Evolutionary conservation across 2,888 invertebrate genomes (phyloP).

Genomic region (Chrysodeixis includens): DNA sequence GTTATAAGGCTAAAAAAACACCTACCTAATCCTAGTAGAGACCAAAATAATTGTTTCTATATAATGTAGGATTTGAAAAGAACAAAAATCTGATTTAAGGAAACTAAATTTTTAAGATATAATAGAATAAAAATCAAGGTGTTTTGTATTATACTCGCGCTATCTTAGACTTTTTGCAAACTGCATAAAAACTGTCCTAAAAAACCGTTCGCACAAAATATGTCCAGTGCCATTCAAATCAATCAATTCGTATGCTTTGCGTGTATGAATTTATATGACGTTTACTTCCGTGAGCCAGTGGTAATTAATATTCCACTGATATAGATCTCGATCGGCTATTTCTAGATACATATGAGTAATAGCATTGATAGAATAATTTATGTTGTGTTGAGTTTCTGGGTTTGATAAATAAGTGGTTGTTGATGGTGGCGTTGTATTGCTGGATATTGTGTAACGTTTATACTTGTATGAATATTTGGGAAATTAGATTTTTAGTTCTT

Average conservation of each 20-base stretch:
- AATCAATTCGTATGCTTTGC: slow-evolving; percentile 54
- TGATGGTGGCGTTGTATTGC: neutral
- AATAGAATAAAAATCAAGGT: too few species aligned
- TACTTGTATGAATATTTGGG: too few species aligned
- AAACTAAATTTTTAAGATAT: too few species aligned
- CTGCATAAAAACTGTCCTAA: slow-evolving; percentile 16
- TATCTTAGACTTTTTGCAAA: too few species aligned
- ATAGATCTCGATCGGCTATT: slow-evolving; percentile 49
- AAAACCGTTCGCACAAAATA: slow-evolving; percentile 43
- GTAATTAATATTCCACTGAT: slow-evolving; percentile 52
- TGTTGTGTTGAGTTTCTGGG: slow-evolving; percentile 24
- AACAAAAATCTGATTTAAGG: neutral
- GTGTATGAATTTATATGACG: slow-evolving; percentile 57
- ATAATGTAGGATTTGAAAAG: too few species aligned
- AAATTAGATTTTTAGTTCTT: too few species aligned
- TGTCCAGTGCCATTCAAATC: slow-evolving; percentile 51
- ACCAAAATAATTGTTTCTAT: too few species aligned
- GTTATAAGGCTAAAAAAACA: too few species aligned
- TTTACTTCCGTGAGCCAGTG: slow-evolving; percentile 55
- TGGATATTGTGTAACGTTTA: neutral
- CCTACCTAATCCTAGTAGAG: too few species aligned
- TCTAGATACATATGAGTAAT: slow-evolving; percentile 47
- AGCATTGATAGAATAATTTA: slow-evolving; percentile 45
- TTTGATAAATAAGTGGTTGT: neutral
- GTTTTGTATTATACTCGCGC: too few species aligned